Evolutionary conservation across 2,888 invertebrate genomes (phyloP).

Genomic region (Sphaerolaimus hirsutus): DNA sequence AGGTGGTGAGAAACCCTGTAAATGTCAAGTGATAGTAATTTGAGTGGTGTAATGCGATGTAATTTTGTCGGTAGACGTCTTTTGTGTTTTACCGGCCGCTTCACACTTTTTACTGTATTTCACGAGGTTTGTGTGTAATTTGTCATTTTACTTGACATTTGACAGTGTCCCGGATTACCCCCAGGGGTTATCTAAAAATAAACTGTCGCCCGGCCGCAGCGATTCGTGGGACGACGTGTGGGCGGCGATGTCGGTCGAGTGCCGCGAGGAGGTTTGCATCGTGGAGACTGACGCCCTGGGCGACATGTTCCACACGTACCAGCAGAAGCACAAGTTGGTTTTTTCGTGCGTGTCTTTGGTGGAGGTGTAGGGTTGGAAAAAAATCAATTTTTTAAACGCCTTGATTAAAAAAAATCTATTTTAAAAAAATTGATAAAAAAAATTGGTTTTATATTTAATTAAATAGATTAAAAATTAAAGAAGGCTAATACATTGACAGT

Average conservation of each 20-base stretch:
- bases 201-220: not conserved
- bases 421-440: too few species aligned
- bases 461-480: too few species aligned
- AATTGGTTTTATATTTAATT: too few species aligned
- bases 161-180: too few species aligned
- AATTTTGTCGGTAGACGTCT: not conserved
- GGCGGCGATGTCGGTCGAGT: constrained; percentile 32
- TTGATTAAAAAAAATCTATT: too few species aligned
- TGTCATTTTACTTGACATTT: not conserved
- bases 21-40: too few species aligned
- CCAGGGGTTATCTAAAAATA: too few species aligned
- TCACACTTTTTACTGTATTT: not conserved
- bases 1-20: too few species aligned
- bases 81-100: not conserved
- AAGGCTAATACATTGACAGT: too few species aligned
- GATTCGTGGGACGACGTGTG: constrained; percentile 31
- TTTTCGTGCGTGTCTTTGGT: constrained; percentile 5
- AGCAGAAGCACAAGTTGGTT: constrained; percentile 53
- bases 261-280: constrained; percentile 42
- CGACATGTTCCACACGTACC: constrained; percentile 61
- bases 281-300: constrained; percentile 60
- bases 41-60: too few species aligned
- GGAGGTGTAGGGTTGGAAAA: too few species aligned
- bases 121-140: not conserved
- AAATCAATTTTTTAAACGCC: too few species aligned